phyloP scores from a whole-genome alignment of 2,888 invertebrate genomes.

The Gerosis bhagava region DNA sequence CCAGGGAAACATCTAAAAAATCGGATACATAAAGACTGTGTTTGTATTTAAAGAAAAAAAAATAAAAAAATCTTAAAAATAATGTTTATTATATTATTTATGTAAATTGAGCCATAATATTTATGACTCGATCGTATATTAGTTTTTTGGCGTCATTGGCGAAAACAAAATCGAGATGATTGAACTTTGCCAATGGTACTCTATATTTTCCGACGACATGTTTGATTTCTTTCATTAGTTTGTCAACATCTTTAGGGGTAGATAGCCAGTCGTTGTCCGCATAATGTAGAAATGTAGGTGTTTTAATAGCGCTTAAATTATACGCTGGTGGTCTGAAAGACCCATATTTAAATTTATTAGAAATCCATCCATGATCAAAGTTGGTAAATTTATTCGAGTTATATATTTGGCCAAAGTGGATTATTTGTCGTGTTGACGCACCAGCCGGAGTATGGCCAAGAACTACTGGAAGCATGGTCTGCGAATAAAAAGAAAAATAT shows the following conservation, averaged over 20 bases:
- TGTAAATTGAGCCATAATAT: constrained; percentile 52
- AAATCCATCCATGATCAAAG: constrained; percentile 71
- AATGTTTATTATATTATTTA: background rate
- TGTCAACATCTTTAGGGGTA: constrained; percentile 65
- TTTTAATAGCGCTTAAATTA: constrained; percentile 62
- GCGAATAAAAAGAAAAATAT: constrained; percentile 44
- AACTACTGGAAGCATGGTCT: constrained; percentile 77
- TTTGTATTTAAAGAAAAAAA: constrained; percentile 2
- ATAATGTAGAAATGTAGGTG: constrained; percentile 77
- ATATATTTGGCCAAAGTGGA: constrained; percentile 75
- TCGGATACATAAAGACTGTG: background rate
- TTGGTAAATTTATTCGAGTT: constrained; percentile 70
- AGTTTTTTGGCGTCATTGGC: constrained; percentile 80
- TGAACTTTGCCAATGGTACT: constrained; percentile 70
- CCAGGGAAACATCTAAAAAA: constrained; percentile 14
- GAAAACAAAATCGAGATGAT: constrained; percentile 83
- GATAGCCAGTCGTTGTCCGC: constrained; percentile 78
- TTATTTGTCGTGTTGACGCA: constrained; percentile 70
- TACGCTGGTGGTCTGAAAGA: constrained; percentile 74
- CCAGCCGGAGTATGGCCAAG: constrained; percentile 77
- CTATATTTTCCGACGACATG: constrained; percentile 68
- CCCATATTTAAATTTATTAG: constrained; percentile 70
- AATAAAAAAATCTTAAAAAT: background rate
- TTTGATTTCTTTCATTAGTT: constrained; percentile 59
- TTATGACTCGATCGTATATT: constrained; percentile 78